A percentile compares a stretch with the other conserved stretches of the same genome.
phyloP scores from a whole-genome alignment of 2,888 invertebrate genomes.

The Apantesis nais region DNA sequence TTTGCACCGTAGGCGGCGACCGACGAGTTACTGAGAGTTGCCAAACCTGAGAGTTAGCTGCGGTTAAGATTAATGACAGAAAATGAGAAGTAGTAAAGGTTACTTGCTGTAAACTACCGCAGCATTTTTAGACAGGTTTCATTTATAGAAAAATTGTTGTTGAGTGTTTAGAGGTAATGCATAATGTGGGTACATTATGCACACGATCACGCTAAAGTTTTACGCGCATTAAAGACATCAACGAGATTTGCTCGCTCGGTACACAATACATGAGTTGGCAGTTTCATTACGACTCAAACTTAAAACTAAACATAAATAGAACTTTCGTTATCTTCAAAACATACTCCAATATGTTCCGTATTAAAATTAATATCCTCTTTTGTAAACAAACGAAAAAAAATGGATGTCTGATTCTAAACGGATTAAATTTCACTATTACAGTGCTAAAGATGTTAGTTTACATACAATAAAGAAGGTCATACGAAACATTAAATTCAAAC shows the following conservation, averaged over 20 bases:
- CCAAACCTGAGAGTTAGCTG: too few species aligned
- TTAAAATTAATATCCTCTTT: not conserved
- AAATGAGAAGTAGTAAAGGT: too few species aligned
- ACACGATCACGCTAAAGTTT: too few species aligned
- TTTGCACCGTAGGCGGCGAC: too few species aligned
- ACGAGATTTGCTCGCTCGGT: constrained; percentile 35
- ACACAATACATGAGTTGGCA: not conserved
- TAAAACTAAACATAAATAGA: not conserved
- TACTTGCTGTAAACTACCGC: not conserved
- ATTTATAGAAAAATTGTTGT: too few species aligned
- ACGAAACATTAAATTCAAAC: constrained; percentile 27
- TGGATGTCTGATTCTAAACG: not conserved
- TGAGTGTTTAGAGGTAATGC: too few species aligned
- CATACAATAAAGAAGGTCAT: not conserved
- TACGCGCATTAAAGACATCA: constrained; percentile 56
- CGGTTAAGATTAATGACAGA: too few species aligned
- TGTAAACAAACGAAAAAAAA: not conserved
- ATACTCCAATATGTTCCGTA: not conserved
- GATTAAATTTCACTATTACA: not conserved
- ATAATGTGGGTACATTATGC: too few species aligned
- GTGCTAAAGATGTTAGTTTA: not conserved
- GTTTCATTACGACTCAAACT: not conserved
- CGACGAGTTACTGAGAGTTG: too few species aligned
- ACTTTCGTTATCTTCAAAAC: not conserved
- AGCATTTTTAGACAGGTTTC: too few species aligned